Evolutionary conservation across 1,140 invertebrate species (phyloP).

Genomic region (Penaeus japonicus): DNA sequence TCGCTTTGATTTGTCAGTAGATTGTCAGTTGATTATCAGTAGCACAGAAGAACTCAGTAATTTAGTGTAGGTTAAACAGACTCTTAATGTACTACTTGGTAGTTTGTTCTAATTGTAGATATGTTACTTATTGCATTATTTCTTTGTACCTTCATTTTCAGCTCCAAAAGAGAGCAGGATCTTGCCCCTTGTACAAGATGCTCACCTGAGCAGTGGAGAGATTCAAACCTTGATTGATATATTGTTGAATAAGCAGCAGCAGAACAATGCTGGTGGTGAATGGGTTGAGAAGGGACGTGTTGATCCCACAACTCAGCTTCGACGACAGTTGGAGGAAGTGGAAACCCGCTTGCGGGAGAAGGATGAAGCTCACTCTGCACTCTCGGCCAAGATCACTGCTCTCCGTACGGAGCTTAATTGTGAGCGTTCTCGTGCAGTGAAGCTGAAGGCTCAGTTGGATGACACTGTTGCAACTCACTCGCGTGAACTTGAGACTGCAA

Average conservation of each 20-base stretch:
- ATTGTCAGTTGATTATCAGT: too few species aligned
- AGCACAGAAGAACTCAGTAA: too few species aligned
- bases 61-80: too few species aligned
- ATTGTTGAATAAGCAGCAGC: constrained; percentile 84
- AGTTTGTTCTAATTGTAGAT: not conserved
- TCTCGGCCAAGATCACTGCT: constrained; percentile 71
- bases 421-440: constrained; percentile 70
- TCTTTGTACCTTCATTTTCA: constrained; percentile 7
- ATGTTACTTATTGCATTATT: not conserved
- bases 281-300: constrained; percentile 84
- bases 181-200: constrained; percentile 77
- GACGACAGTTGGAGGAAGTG: constrained; percentile 84
- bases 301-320: constrained; percentile 83
- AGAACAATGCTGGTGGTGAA: constrained; percentile 73
- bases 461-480: constrained; percentile 67
- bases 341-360: constrained; percentile 67
- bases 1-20: too few species aligned
- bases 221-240: constrained; percentile 88
- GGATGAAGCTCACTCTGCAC: constrained; percentile 55
- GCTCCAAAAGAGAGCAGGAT: constrained; percentile 71
- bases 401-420: constrained; percentile 75
- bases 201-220: constrained; percentile 82
- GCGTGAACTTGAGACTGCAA: constrained; percentile 70
- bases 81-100: too few species aligned
- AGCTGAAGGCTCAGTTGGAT: constrained; percentile 69